phyloP scores from a whole-genome alignment of 2,797 vertebrate genomes.

The Melanogrammus aeglefinus region DNA sequence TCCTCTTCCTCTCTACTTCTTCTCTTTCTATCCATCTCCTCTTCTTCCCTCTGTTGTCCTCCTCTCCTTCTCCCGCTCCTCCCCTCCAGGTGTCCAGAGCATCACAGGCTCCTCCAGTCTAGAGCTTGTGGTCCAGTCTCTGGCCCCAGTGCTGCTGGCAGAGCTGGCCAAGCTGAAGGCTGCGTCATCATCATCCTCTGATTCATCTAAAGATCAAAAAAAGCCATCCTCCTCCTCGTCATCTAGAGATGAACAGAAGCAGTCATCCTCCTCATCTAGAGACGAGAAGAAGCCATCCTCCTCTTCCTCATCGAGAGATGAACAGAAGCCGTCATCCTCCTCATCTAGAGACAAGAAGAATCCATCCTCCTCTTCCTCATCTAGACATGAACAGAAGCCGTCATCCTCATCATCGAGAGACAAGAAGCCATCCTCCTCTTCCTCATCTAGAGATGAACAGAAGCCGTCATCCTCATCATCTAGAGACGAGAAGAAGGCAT shows the following conservation, averaged over 20 bases:
- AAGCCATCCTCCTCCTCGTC: constrained; percentile 14
- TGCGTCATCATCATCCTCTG: constrained; percentile 20
- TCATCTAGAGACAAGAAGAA: constrained; percentile 5
- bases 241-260: background rate
- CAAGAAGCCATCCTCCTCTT: constrained; percentile 19
- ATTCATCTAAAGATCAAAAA: constrained; percentile 21
- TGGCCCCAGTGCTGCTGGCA: constrained; percentile 74
- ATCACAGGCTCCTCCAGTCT: constrained; percentile 48
- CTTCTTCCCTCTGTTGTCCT: background rate
- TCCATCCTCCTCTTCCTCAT: constrained; percentile 9
- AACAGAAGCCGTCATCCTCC: no score
- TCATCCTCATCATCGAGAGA: background rate
- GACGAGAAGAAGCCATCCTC: background rate
- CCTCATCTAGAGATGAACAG: constrained; percentile 3
- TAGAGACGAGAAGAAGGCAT: background rate
- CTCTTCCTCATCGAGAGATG: background rate
- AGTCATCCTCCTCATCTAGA: background rate
- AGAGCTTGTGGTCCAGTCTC: constrained; percentile 74
- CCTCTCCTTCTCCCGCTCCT: background rate
- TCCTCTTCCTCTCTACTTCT: background rate
- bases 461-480: background rate
- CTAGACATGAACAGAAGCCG: background rate
- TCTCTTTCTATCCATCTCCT: background rate
- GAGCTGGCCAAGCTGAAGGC: constrained; percentile 78
- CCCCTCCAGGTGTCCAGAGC: constrained; percentile 45